Evolutionary conservation across 2,797 vertebrate genomes (phyloP).

Genomic region (Myotis findleyi): DNA sequence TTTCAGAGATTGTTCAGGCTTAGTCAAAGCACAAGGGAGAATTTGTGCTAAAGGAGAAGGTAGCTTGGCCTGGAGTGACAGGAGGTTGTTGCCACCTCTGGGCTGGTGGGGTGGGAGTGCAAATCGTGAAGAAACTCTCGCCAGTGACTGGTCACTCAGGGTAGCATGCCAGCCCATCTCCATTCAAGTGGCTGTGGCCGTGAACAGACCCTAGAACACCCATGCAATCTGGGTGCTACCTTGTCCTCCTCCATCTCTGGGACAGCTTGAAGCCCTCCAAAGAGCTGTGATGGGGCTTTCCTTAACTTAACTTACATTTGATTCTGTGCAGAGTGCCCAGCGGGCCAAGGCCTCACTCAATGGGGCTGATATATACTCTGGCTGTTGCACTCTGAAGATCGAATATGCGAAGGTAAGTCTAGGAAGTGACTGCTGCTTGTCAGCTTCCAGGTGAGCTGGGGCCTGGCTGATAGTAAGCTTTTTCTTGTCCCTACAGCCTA

Average conservation of each 20-base stretch:
- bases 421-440: not conserved
- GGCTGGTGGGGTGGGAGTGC: not conserved
- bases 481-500: constrained; percentile 89
- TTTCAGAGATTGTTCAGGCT: not conserved
- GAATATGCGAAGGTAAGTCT: constrained; percentile 96
- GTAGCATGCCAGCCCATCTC: not conserved
- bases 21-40: rapidly evolving
- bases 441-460: not conserved
- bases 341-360: constrained; percentile 97
- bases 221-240: rapidly evolving
- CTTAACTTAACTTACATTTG: constrained; percentile 90
- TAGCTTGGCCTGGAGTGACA: not conserved
- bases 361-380: constrained; percentile 98
- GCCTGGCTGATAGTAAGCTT: not conserved
- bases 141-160: rapidly evolving
- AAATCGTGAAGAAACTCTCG: not conserved
- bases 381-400: constrained; percentile 98
- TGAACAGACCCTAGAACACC: not conserved
- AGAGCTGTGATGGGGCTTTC: constrained; percentile 20
- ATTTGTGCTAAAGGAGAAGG: not conserved
- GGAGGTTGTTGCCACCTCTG: not conserved
- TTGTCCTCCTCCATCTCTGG: not conserved
- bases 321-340: constrained; percentile 97
- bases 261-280: not conserved
- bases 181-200: rapidly evolving